Evolutionary conservation across 2,113 vertebrate species (phyloP), one percentile per base, ranked within the genome.

Genomic region (Gopherus evgoodei): DNA sequence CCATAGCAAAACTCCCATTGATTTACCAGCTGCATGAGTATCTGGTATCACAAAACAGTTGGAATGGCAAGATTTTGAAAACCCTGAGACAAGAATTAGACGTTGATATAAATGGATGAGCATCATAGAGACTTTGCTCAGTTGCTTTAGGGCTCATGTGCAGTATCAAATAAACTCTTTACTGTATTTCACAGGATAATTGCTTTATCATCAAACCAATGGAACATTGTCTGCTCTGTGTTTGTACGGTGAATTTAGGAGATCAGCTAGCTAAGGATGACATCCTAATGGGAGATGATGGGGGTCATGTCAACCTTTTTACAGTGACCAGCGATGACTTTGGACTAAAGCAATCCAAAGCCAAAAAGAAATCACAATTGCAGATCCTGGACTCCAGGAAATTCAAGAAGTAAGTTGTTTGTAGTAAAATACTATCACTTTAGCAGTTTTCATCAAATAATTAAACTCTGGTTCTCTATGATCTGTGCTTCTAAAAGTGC

Each of bases 231-330:
- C 91, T 98, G 44, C 94, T 98, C 27, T 98, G 97, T 42, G 94
- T 98, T 90, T 98, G 95, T 44, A 92, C 89, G 2, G 96, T 97
- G 49, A 91, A 96, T 11, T 1, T 57, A 3, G 21, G 96, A 13
- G 93, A 98, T 62, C 86, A 97, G 5, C 38, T 94, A 54, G 81
- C 96, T 91, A 89, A 94, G 65, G 98, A 98, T 56, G 97, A 96
- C 49, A 95, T 98, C 75, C 95, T 98, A 81, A 87, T 98, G 75
- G 98, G 98, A 81, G 98, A 98, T 85, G 97, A 98, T 38, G 98
- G 97, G 22, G 98, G 98, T 75, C 98, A 97, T 83, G 96, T 98
- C 83, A 98, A 81, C 59, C 96, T 93, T 62, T 97, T 98, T 95
- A 96, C 98, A 24, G 14, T 98, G 52, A 98, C 91, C 17, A 97